Evolutionary conservation across 2,888 invertebrate genomes (phyloP), one percentile per base, ranked within the genome.

Genomic region (Capitulum mitella): DNA sequence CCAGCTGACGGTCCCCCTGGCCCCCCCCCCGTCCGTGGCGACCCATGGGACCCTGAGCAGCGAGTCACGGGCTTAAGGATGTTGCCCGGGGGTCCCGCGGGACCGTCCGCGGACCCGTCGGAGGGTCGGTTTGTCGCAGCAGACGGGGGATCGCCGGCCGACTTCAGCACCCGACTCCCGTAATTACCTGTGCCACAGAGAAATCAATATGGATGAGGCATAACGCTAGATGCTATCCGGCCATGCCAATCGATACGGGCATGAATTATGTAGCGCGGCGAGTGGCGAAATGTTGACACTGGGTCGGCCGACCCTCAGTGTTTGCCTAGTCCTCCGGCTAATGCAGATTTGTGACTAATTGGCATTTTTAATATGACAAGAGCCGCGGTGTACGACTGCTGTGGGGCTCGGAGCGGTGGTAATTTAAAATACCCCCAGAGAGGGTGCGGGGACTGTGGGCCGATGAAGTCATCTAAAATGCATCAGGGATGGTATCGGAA

Each of bases 291-390:
- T 61, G 61, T 61, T 61, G 61, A 32, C 61, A 61, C 61, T 8
- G 32, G n/a, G 16, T 32, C 1, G 2, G 16, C 16, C 14, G 14
- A 16, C 3, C 61, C 0, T 32, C 16, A 2, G 32, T 61, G 61
- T 61, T 61, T 61, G 61, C 32, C 61, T n/a, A 61, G 61, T 32
- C 29, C 61, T 61, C 32, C 14, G 16, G 29, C 61, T 12, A 32
- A 32, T 61, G 61, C 61, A n/a, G 61, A 61, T 61, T 61, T 61
- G 61, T 29, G 32, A 1, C 61, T 61, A 61, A 61, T 61, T 61
- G 61, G 61, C 61, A 61, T 61, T 61, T 61, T 61, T 61, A 61
- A 61, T 61, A 61, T 32, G 61, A 61, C 61, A 61, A 61, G 32
- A 32, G 61, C 16, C 12, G 32, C 16, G 16, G 61, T n/a, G 54